Base-by-base conservation (phyloP, 2,113 vertebrate genomes). In the Centrocercus urophasianus region DNA sequence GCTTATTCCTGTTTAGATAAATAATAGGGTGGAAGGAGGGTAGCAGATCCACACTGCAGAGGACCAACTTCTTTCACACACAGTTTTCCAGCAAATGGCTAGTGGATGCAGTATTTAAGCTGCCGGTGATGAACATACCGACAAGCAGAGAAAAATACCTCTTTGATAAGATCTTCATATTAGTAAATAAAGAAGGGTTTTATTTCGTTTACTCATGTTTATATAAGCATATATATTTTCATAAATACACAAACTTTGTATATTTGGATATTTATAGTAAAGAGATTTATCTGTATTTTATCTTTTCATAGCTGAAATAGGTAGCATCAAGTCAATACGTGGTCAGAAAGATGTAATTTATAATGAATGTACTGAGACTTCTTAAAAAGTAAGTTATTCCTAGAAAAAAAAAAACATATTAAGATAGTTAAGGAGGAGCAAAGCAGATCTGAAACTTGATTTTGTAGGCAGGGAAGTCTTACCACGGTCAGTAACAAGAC, bases 141-240 rank as follows among this genome's bases (percentile, higher is more conserved):
- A 32, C 1, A 18, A 16, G 38, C 6, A 61, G 28, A 34, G 5
- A 2, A 54, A 17, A 4, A 3, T 11, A n/a, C 7, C 2, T 76
- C 88, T 80, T 42, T 65, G 15, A 13, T 50, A 57, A 77, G 16
- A 45, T 36, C 4, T 71, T 77, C 24, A 2, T 27, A 5, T 36
- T 54, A 56, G 18, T 27, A 66, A 17, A 32, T 15, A 22, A 32
- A 7, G 12, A 0, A 1, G 63, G 30, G 8, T 17, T 84, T 81
- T 65, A 13, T 77, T 84, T 42, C n/a, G 34, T 38, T 59, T 63
- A 43, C 7, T 24, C 7, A 38, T 40, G 17, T 22, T 48, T 28
- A 54, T 28, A 54, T 54, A 28, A 54, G 8, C 25, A 38, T 63
- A 28, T 12, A 48, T 40, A 2, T 4, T 3, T 81, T 47, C 50